Percentiles rank a stretch among this genome's conserved stretches.
phyloP scores from a whole-genome alignment of 2,888 invertebrate genomes.

The Cyrtodaria siliqua region DNA sequence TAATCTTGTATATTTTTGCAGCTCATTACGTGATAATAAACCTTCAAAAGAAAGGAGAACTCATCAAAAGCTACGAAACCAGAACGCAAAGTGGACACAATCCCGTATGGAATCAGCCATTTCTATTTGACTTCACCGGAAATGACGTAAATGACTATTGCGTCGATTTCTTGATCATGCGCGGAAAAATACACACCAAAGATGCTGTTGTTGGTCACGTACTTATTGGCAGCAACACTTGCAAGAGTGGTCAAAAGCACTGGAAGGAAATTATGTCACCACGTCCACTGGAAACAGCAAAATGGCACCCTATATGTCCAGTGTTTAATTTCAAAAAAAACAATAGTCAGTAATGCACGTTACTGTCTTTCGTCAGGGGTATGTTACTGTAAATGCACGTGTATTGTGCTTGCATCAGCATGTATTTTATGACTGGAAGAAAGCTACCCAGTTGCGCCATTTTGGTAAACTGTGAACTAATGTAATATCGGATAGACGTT shows the following conservation, averaged over 20 bases:
- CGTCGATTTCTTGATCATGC: constrained; percentile 76
- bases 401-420: too few relatives aligned
- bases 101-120: constrained; percentile 81
- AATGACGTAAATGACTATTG: constrained; percentile 57
- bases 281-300: constrained; percentile 68
- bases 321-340: constrained; percentile 59
- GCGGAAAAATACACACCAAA: constrained; percentile 72
- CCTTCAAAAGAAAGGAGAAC: constrained; percentile 59
- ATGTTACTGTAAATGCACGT: too few relatives aligned
- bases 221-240: constrained; percentile 68
- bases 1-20: constrained; percentile 67
- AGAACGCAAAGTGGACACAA: constrained; percentile 65
- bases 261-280: constrained; percentile 76
- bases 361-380: too few relatives aligned
- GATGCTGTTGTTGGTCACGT: constrained; percentile 79
- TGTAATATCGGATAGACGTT: too few relatives aligned
- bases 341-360: too few relatives aligned
- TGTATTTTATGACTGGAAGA: too few relatives aligned
- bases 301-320: constrained; percentile 78
- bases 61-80: constrained; percentile 69
- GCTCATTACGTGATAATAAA: constrained; percentile 77
- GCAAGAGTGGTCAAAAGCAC: constrained; percentile 69
- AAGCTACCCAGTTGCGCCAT: too few relatives aligned
- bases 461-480: too few relatives aligned
- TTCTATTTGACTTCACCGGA: constrained; percentile 74